Conservation (phyloP, 2,797 vertebrate genomes). For the Loris lydekkerianus region DNA sequence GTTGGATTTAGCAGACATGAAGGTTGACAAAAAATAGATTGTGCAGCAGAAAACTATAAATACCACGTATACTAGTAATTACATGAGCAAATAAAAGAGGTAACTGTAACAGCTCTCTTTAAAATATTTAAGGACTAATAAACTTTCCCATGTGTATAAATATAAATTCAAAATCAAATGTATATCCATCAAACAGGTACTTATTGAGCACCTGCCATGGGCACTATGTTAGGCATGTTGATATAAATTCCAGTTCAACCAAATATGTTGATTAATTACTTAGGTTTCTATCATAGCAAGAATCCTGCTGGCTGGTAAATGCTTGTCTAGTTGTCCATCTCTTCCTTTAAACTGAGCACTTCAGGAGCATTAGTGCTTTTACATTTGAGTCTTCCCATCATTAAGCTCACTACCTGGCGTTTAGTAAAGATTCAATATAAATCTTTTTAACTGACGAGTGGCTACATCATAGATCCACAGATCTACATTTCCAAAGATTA, state of each 20-base stretch:
- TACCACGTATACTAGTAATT: not conserved
- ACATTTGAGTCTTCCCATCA: not conserved
- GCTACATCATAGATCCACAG: not conserved
- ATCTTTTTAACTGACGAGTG: not conserved
- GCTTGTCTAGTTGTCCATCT: not conserved
- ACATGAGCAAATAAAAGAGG: not conserved
- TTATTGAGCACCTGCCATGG: not conserved
- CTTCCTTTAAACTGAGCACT: conserved; percentile 28
- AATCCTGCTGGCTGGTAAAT: not conserved
- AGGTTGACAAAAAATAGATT: not conserved
- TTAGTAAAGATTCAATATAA: not conserved
- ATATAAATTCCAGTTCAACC: not conserved
- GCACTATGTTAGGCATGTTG: not conserved
- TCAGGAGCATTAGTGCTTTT: not conserved
- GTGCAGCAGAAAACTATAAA: not conserved
- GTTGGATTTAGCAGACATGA: not conserved
- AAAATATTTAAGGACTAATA: not conserved
- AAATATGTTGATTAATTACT: conserved; percentile 42
- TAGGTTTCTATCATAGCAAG: not conserved
- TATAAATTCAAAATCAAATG: conserved; percentile 44
- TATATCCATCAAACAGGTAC: not conserved
- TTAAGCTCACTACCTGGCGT: not conserved
- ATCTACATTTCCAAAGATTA: conserved; percentile 22
- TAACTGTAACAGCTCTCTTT: not conserved
- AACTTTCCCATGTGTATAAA: not conserved